Conservation (phyloP, 2,113 vertebrate species). For the Castor canadensis region DNA sequence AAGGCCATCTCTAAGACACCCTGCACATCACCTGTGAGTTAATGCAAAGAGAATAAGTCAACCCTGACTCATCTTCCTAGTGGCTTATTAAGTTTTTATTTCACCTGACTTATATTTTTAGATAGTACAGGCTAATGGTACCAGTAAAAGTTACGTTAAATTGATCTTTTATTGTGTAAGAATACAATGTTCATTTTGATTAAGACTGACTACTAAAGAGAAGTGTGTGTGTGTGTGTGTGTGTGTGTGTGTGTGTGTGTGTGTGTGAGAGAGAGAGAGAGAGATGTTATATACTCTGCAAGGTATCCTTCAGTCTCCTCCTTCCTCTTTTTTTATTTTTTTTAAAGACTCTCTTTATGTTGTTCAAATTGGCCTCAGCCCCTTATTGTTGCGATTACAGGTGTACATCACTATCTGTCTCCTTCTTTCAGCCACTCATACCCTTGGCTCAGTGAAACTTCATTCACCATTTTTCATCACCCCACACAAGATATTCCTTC, state of each 20-base stretch:
- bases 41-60: not conserved
- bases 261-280: too few relatives aligned
- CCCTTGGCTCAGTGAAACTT: not conserved
- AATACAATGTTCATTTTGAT: not conserved
- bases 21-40: not conserved
- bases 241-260: not conserved
- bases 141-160: not conserved
- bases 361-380: too few relatives aligned
- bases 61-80: not conserved
- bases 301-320: not conserved
- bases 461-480: not conserved
- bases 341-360: too few relatives aligned
- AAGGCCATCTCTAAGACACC: not conserved
- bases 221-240: not conserved
- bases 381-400: too few relatives aligned
- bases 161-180: not conserved
- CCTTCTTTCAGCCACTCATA: not conserved
- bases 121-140: not conserved
- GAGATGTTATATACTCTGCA: too few relatives aligned
- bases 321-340: too few relatives aligned
- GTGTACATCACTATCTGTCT: not conserved
- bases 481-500: not conserved
- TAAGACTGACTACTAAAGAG: not conserved
- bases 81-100: not conserved
- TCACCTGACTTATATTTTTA: not conserved